Base-by-base conservation (phyloP, 2,113 vertebrate genomes). In the Alexandromys fortis region DNA sequence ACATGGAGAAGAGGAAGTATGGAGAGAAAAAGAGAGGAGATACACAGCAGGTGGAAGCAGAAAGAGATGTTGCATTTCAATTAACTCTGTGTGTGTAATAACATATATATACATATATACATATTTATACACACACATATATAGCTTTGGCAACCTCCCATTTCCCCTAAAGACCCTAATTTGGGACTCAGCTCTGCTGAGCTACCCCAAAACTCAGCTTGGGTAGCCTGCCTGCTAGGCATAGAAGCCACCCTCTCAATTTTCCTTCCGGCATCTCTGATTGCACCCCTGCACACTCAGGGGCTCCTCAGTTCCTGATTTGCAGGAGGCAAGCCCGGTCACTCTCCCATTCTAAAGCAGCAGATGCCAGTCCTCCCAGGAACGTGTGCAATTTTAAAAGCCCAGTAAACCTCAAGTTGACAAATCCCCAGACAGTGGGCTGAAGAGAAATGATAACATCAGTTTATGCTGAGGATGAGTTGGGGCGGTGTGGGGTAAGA, bases 211-310 rank as follows among this genome's bases (percentile, higher is more conserved):
- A 61, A 21, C 9, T n/a, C 42, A 35, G 45, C 58, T 5, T 5
- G 0, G 28, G n/a, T 22, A 24, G 24, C 24, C 65, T 24, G 33
- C 35, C 90, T 28, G 49, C 24, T 47, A n/a, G 0, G 8, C 3
- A 5, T 2, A 38, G 47, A 26, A 7, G 4, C 85, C 1, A 0
- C 0, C 5, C 11, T 33, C n/a, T 19, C 17, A 22, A 9, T 38
- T 55, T 38, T 6, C 35, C 7, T 0, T 1, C 12, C 45, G 28
- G 61, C 63, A 7, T n/a, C 42, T 35, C 10, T 0, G 0, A 16
- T 38, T 38, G 45, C 67, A 30, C 14, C 14, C 79, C 68, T 17
- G 3, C 5, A 21, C 47, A 70, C 24, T 42, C 65, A 4, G 65
- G 12, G 21, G 55, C n/a, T 30, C 65, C 81, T 77, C 42, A 47